Base-by-base conservation (phyloP, 2,113 vertebrate genomes). In the Anhinga anhinga region DNA sequence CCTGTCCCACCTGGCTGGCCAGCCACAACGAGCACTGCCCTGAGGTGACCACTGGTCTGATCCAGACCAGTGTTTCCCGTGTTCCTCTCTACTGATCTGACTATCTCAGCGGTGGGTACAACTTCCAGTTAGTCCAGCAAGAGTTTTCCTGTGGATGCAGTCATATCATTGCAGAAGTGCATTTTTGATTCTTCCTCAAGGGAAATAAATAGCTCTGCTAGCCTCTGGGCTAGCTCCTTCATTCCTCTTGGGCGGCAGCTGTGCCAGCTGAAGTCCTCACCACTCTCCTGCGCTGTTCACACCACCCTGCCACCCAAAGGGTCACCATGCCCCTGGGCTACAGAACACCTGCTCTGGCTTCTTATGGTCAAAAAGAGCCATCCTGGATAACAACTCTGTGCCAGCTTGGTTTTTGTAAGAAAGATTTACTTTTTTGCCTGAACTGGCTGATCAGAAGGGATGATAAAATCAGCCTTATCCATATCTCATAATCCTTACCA, bases 21-120 rank as follows among this genome's bases (percentile, higher is more conserved):
- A 86, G 7, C 7, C 11, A n/a, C 20, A 23, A 49, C 30, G 47
- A 88, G 13, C 19, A 30, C 30, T 1, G 0, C 10, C 7, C 1
- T 2, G 38, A 65, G 8, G 25, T 50, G 32, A 50, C 23, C 32
- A 42, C 21, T 27, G 27, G 4, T 70, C 34, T 58, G 26, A 62
- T 53, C 11, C 45, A 70, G 40, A 45, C 11, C 29, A 56, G 14
- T 3, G 5, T 40, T 71, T 36, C 21, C 77, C 56, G 17, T 2
- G 1, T 50, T 70, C 32, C 25, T 66, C 55, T 42, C 62, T 89
- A 59, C 9, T 71, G 15, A 12, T 47, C 38, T 22, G 47, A 11
- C 42, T 88, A 1, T 38, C 13, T 58, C 21, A 36, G 67, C 1
- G 5, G n/a, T 45, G 15, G 38, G 15, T 59, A 40, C 0, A 5